A percentile compares a stretch with the other conserved stretches of the same genome.
phyloP scores from a whole-genome alignment of 2,888 invertebrate genomes.

The Yponomeuta plumbellus region DNA sequence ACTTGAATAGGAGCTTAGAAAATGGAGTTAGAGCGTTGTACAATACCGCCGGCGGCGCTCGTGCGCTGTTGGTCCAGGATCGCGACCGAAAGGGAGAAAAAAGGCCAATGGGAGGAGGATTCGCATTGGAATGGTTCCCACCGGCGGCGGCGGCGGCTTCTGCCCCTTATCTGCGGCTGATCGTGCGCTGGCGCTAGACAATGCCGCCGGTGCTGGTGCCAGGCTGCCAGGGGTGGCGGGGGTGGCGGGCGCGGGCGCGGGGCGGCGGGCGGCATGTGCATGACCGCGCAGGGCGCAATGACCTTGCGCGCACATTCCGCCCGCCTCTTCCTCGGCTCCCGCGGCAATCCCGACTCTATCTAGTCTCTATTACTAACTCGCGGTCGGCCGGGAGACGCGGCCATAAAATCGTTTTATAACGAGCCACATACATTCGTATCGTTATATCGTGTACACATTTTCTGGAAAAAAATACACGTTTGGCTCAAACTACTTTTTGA shows the following conservation, averaged over 20 bases:
- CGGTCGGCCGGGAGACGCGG: neutral
- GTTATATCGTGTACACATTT: neutral
- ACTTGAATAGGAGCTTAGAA: constrained; percentile 50
- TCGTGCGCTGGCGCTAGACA: constrained; percentile 51
- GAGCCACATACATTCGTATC: constrained; percentile 16
- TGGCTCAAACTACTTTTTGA: neutral
- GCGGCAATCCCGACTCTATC: constrained; percentile 53
- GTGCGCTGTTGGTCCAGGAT: constrained; percentile 38
- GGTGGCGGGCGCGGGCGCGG: constrained; percentile 26
- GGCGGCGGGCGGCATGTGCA: constrained; percentile 55
- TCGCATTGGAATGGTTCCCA: constrained; percentile 67
- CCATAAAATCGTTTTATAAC: constrained; percentile 20
- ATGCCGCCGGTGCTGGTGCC: constrained; percentile 34
- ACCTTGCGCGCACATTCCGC: constrained; percentile 73
- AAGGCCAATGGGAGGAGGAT: constrained; percentile 54
- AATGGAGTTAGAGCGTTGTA: constrained; percentile 59
- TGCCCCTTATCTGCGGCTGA: constrained; percentile 69
- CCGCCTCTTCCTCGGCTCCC: constrained; percentile 56
- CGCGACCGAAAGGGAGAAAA: constrained; percentile 46
- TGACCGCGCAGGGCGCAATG: constrained; percentile 77
- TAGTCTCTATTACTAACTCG: constrained; percentile 43
- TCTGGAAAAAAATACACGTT: neutral
- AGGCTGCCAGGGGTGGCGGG: constrained; percentile 27
- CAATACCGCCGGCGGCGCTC: constrained; percentile 58
- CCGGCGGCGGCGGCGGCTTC: constrained; percentile 45